Evolutionary conservation across 2,888 invertebrate species (phyloP), one percentile per base, ranked within the genome.

Genomic region (Drosophila hamatofila): DNA sequence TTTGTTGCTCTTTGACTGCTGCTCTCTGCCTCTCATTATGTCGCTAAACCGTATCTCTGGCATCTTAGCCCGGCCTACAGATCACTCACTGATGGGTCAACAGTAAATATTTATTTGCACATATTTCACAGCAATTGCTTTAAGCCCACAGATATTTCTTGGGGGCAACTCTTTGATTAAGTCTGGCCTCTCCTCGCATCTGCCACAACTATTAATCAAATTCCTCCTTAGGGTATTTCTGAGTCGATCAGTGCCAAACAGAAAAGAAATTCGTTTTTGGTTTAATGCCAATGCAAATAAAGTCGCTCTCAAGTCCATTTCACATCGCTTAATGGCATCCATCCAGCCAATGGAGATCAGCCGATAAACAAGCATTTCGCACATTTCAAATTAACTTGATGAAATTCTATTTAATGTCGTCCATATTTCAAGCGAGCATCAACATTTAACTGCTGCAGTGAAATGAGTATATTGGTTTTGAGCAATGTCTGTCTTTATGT

Each of bases 1-100:
- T 87, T 81, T 78, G 44, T 44, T 58, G 54, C 44, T 49, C 23
- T 56, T 61, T 58, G 27, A n/a, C 41, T 41, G n/a, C n/a, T n/a
- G 58, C 44, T 16, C 21, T 33, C 39, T 33, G 35, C 16, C 18
- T 14, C 27, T 44, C 3, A 37, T 58, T 42, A 30, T 6, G 6
- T 14, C 6, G 6, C 16, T 35, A 35, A 14, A 16, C 35, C 14
- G 6, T 16, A 7, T 21, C 9, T 8, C 25, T 7, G 18, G 21
- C 42, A 21, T 6, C 42, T 21, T 12, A 7, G 11, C 30, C 30
- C 3, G 11, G 11, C 11, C 23, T 16, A 23, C 6, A 4, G 39
- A 30, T 21, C 58, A 9, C 35, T 42, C 33, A 12, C 42, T 35
- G 21, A 9, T 6, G 35, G 35, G 6, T 2, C 12, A 14, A 14